Evolutionary conservation across 2,888 invertebrate species (phyloP).

Genomic region (Tenthredo scrophulariae): DNA sequence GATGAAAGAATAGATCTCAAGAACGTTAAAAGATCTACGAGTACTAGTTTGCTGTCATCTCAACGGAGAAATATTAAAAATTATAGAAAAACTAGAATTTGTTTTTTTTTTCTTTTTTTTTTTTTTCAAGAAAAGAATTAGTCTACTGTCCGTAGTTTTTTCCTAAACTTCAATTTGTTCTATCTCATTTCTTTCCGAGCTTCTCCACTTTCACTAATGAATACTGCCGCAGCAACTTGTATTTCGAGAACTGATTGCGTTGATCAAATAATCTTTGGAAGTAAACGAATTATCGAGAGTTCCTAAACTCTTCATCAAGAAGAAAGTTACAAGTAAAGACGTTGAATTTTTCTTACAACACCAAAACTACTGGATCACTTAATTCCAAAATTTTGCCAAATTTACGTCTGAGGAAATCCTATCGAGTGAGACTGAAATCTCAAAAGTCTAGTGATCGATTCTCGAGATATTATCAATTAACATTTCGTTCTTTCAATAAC

Average conservation of each 20-base stretch:
- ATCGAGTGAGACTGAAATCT: too few species aligned
- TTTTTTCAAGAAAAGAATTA: neutral
- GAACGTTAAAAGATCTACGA: conserved; percentile 20
- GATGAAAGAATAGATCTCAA: conserved; percentile 41
- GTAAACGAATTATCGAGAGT: neutral
- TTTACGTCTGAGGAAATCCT: too few species aligned
- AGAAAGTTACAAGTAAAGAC: too few species aligned
- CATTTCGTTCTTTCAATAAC: too few species aligned
- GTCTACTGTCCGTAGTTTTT: neutral
- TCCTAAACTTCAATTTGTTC: neutral
- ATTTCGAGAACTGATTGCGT: too few species aligned
- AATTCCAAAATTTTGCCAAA: too few species aligned
- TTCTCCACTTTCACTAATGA: neutral
- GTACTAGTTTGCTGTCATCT: conserved; percentile 36
- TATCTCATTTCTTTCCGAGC: neutral
- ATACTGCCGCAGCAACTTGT: too few species aligned
- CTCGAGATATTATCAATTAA: too few species aligned
- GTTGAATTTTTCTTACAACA: too few species aligned
- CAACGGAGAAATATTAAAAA: conserved; percentile 17
- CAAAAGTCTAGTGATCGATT: too few species aligned
- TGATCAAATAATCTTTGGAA: too few species aligned
- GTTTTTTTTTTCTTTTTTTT: neutral
- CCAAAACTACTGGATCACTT: too few species aligned
- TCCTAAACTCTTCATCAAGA: neutral
- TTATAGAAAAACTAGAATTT: neutral